Conservation (phyloP, 2,888 invertebrate genomes). For the Latrodectus hesperus region DNA sequence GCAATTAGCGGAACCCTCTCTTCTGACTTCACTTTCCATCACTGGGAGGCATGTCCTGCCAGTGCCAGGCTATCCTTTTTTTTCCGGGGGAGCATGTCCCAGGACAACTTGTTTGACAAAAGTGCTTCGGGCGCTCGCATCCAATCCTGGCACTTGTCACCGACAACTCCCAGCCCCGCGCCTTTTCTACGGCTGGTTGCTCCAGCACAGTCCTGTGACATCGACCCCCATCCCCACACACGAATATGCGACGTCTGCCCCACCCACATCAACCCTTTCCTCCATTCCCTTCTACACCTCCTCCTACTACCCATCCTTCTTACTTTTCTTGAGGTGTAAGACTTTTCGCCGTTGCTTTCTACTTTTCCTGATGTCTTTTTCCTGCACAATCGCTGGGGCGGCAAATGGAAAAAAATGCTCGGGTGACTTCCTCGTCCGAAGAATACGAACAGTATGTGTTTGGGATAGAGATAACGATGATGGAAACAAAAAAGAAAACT, state of each 20-base stretch:
- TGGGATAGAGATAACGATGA: constrained; percentile 32
- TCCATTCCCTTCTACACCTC: background rate
- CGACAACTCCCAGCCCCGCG: constrained; percentile 25
- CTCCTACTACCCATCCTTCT: background rate
- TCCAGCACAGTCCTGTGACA: constrained; percentile 11
- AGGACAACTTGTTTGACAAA: constrained; percentile 69
- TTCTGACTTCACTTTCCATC: constrained; percentile 67
- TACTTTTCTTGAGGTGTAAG: background rate
- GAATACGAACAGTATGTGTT: constrained; percentile 12
- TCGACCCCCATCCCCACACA: background rate
- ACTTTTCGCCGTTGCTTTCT: constrained; percentile 16
- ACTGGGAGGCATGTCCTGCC: constrained; percentile 69
- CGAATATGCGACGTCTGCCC: background rate
- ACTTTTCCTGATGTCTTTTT: background rate
- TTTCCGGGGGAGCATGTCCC: constrained; percentile 43
- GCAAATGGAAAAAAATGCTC: constrained; percentile 8
- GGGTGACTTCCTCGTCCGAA: background rate
- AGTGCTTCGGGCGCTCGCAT: constrained; percentile 55
- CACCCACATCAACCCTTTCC: constrained; percentile 14
- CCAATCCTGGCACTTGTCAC: constrained; percentile 67
- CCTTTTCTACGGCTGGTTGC: constrained; percentile 26
- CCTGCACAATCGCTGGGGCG: background rate
- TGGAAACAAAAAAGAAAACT: background rate
- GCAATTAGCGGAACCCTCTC: constrained; percentile 69
- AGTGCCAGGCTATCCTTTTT: constrained; percentile 51